phyloP scores from a whole-genome alignment of 2,797 vertebrate genomes.

The Leucoraja ocellata region DNA sequence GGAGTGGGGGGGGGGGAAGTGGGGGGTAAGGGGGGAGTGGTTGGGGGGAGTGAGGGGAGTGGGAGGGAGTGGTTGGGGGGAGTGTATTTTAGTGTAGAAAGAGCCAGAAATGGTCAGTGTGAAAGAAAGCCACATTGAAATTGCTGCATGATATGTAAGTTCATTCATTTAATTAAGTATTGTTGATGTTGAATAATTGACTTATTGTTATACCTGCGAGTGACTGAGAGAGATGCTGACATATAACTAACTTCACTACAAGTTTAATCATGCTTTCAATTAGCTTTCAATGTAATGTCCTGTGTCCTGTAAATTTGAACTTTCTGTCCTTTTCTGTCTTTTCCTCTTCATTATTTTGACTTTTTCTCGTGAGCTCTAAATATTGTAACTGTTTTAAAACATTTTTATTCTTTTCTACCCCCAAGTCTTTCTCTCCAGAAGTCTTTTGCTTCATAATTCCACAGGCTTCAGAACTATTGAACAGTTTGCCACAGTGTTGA shows the following conservation, averaged over 20 bases:
- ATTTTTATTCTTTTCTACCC: neutral
- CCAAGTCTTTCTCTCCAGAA: neutral
- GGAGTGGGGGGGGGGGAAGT: too few relatives aligned
- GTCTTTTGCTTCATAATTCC: neutral
- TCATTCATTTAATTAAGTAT: too few relatives aligned
- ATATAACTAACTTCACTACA: slow-evolving; percentile 10
- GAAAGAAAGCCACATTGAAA: too few relatives aligned
- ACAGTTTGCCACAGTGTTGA: neutral
- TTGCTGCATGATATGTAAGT: too few relatives aligned
- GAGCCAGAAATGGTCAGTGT: too few relatives aligned
- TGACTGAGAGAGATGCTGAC: too few relatives aligned
- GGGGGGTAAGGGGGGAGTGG: too few relatives aligned
- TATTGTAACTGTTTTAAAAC: neutral
- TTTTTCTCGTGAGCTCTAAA: neutral
- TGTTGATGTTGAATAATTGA: too few relatives aligned
- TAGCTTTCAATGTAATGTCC: neutral
- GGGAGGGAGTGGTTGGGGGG: too few relatives aligned
- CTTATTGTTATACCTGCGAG: too few relatives aligned
- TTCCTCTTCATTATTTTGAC: neutral
- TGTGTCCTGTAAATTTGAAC: neutral
- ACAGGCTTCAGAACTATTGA: neutral
- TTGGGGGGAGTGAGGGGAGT: too few relatives aligned
- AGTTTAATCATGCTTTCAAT: neutral
- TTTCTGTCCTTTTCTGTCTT: neutral
- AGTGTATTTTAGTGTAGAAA: too few relatives aligned